phyloP scores from a whole-genome alignment of 2,888 invertebrate species.

The Eristalinus sepulchralis region DNA sequence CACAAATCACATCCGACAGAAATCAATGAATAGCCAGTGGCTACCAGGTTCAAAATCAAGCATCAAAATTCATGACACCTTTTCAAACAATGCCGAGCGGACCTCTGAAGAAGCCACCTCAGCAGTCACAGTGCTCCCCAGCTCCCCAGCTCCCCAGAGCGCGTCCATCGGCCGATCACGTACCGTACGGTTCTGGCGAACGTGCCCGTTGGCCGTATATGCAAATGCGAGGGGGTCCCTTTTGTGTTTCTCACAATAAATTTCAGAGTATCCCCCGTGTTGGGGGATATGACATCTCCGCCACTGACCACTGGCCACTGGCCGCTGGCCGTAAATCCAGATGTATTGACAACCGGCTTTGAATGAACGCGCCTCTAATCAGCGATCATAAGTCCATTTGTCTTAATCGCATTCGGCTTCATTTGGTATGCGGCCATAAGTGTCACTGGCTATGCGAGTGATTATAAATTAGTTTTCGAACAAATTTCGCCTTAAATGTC shows the following conservation, averaged over 20 bases:
- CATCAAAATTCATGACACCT: background rate
- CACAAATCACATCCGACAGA: too few relatives aligned
- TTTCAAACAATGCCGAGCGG: background rate
- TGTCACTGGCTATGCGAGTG: slow-evolving; percentile 20
- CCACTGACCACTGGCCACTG: background rate
- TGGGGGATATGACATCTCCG: background rate
- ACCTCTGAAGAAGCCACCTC: background rate
- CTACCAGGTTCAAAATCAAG: background rate
- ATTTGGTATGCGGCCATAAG: slow-evolving; percentile 34
- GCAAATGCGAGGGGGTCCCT: background rate
- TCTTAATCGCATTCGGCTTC: slow-evolving; percentile 9
- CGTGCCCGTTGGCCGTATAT: background rate
- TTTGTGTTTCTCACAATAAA: background rate
- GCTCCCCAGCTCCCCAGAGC: background rate
- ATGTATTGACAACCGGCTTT: slow-evolving; percentile 33
- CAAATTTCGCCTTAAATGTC: background rate
- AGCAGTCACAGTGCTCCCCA: background rate
- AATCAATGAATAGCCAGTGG: background rate
- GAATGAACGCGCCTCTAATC: slow-evolving; percentile 33
- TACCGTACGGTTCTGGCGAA: background rate
- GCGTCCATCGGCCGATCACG: background rate
- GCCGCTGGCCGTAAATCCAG: slow-evolving; percentile 9
- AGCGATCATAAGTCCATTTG: slow-evolving; percentile 36
- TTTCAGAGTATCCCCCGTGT: background rate
- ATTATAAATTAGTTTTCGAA: slow-evolving; percentile 46